These are phyloP conservation scores for Lobophora halterata DNA, from an alignment of 2,888 invertebrate genomes.

Conservation along the genomic window DNA sequence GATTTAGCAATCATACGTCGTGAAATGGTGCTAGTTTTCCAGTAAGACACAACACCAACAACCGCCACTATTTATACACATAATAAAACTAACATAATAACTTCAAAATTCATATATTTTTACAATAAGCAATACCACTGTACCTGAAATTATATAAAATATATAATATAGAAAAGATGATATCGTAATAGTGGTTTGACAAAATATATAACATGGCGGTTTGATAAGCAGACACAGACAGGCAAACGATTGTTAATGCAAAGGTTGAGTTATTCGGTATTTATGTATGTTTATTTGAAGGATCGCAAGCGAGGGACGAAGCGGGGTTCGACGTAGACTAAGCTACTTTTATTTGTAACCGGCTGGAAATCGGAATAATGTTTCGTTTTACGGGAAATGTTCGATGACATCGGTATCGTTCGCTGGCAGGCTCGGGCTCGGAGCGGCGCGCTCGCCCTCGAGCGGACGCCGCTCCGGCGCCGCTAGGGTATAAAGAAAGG, in stretches of 20 bases:
- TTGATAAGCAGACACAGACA: constrained; percentile 38
- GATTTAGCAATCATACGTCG: neutral
- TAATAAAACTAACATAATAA: constrained; percentile 34
- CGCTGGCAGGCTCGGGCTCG: constrained; percentile 28
- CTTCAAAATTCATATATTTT: constrained; percentile 59
- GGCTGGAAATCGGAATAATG: constrained; percentile 20
- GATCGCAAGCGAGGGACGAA: constrained; percentile 16
- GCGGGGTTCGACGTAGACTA: constrained; percentile 22
- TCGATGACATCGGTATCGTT: constrained; percentile 24
- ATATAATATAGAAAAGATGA: constrained; percentile 45
- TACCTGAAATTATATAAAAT: constrained; percentile 68
- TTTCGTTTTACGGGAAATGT: constrained; percentile 10
- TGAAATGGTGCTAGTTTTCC: constrained; percentile 13
- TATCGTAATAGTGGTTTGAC: constrained; percentile 58
- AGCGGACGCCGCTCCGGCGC: constrained; percentile 28
- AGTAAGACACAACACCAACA: constrained; percentile 34
- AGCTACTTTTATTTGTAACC: constrained; percentile 13
- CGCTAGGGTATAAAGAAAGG: constrained; percentile 63
- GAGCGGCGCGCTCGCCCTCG: constrained; percentile 9
- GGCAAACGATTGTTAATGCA: constrained; percentile 39
- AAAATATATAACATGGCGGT: constrained; percentile 51
- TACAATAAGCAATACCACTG: constrained; percentile 78
- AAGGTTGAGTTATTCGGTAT: constrained; percentile 31
- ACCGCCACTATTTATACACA: constrained; percentile 53
- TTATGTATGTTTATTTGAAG: constrained; percentile 35